These are phyloP conservation scores for Edolisoma coerulescens DNA, from an alignment of 2,113 vertebrate genomes.

Conservation along the genomic window DNA sequence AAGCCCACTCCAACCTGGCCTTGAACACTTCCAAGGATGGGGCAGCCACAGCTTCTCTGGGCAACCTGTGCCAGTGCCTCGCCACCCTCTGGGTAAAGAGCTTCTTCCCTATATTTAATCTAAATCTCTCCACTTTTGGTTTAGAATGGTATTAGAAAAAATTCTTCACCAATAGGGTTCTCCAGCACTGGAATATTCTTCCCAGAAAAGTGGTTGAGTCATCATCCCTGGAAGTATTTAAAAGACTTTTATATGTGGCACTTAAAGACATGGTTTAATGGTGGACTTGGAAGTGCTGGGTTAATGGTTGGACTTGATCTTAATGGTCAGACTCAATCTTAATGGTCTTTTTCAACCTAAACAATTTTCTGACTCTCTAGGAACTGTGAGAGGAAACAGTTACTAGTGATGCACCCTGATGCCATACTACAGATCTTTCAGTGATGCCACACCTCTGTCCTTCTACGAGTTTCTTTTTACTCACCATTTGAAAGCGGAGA, in stretches of 20 bases:
- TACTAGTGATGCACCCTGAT: background rate
- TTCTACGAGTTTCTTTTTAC: background rate
- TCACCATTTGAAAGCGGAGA: background rate
- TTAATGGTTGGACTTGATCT: background rate
- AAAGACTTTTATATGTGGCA: background rate
- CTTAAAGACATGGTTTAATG: background rate
- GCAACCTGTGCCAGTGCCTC: background rate
- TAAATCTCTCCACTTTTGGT: background rate
- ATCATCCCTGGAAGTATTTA: background rate
- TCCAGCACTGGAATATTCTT: background rate
- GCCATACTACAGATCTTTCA: background rate
- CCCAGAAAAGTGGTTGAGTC: background rate
- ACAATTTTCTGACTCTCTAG: background rate
- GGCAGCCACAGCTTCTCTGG: background rate
- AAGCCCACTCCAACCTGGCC: background rate
- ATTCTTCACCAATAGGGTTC: background rate
- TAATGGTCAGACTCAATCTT: background rate
- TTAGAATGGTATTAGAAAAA: background rate
- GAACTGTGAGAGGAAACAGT: background rate
- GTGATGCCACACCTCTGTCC: background rate
- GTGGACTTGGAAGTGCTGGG: background rate
- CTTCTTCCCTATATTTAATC: background rate
- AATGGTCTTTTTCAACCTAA: background rate
- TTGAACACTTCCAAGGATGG: background rate
- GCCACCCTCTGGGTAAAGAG: background rate